Evolutionary conservation across 2,113 vertebrate genomes (phyloP).

Genomic region (Phyllopteryx taeniolatus): DNA sequence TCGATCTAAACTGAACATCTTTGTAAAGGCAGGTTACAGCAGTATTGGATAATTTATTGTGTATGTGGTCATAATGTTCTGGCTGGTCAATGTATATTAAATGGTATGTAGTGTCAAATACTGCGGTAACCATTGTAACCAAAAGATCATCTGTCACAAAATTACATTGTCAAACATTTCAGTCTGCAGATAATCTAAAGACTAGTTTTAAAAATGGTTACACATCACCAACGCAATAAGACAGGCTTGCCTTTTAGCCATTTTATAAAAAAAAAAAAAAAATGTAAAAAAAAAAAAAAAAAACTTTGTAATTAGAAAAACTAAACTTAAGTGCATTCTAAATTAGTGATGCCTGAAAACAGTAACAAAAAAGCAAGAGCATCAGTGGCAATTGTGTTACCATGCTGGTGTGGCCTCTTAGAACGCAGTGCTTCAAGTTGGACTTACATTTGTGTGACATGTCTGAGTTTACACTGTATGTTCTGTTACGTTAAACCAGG

Average conservation of each 20-base stretch:
- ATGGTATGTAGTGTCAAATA: background rate
- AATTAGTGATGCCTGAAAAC: background rate
- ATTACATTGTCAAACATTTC: background rate
- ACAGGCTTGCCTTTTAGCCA: background rate
- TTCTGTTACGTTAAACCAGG: background rate
- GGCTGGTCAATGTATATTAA: background rate
- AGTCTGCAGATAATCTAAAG: background rate
- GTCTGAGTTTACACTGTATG: background rate
- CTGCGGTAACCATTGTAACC: background rate
- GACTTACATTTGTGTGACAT: background rate
- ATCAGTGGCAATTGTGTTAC: background rate
- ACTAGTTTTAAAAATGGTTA: background rate
- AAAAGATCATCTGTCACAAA: background rate
- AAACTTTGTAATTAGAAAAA: background rate
- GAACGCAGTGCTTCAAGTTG: background rate
- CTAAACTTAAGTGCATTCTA: constrained; percentile 29
- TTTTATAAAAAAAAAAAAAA: background rate
- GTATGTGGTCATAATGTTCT: background rate
- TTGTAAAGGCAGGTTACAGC: background rate
- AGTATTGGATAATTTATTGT: background rate
- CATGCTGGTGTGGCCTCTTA: background rate
- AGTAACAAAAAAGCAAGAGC: background rate
- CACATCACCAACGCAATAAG: background rate
- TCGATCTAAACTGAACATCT: background rate
- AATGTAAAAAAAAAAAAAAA: too few species aligned